These are phyloP conservation scores for Danio aesculapii DNA, from an alignment of 2,797 vertebrate species.

Conservation along the genomic window DNA sequence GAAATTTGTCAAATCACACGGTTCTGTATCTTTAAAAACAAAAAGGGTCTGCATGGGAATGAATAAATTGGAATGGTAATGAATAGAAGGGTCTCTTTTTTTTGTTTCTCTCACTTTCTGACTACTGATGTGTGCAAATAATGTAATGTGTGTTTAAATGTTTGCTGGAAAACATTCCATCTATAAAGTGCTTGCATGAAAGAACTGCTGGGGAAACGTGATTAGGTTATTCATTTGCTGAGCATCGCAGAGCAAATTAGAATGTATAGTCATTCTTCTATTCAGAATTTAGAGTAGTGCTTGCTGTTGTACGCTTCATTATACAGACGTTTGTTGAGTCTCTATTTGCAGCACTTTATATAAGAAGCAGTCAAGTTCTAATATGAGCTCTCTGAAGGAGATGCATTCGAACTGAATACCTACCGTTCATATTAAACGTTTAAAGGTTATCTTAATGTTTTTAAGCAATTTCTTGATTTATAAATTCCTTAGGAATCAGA, in stretches of 20 bases:
- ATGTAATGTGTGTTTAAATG: slow-evolving; percentile 46
- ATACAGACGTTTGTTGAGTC: background rate
- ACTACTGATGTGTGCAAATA: slow-evolving; percentile 38
- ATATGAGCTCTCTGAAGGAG: background rate
- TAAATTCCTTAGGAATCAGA: no score
- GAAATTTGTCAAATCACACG: slow-evolving; percentile 68
- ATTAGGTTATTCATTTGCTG: slow-evolving; percentile 24
- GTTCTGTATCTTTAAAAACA: slow-evolving; percentile 39
- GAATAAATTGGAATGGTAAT: slow-evolving; percentile 57
- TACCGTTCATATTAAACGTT: no score
- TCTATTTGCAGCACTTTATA: background rate
- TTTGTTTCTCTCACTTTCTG: slow-evolving; percentile 17
- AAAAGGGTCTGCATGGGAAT: slow-evolving; percentile 54
- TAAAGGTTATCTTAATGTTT: no score
- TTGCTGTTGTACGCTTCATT: background rate
- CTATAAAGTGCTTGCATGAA: slow-evolving; percentile 37
- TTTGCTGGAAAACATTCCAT: slow-evolving; percentile 41
- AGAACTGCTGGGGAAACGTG: slow-evolving; percentile 20
- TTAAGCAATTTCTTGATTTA: no score
- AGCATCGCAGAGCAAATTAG: slow-evolving; percentile 11
- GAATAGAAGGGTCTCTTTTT: slow-evolving; percentile 40
- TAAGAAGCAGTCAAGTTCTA: background rate
- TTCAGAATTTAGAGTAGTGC: background rate
- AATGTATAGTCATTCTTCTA: slow-evolving; percentile 32
- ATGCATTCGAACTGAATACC: background rate